Conservation (phyloP, 2,888 invertebrate species). For the Drosophila nigricruria region DNA sequence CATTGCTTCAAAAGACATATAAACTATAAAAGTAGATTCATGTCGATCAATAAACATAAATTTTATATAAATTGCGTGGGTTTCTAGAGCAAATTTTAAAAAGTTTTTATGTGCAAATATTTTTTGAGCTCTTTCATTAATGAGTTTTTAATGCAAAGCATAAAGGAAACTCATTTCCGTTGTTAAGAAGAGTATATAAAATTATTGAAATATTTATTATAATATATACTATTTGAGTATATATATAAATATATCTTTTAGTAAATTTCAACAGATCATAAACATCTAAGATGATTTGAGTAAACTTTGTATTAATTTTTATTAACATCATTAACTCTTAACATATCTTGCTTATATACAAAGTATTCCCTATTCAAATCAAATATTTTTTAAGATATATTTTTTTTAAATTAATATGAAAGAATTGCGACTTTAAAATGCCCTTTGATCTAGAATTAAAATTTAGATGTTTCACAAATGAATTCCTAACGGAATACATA, state of each 20-base stretch:
- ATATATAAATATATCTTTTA: not conserved
- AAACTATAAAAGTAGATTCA: conserved; percentile 15
- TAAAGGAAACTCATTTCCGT: not conserved
- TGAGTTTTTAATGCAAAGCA: conserved; percentile 4
- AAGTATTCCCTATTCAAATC: not conserved
- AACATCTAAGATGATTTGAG: not conserved
- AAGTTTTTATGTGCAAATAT: not conserved
- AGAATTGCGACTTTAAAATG: conserved; percentile 13
- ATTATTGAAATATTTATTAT: not conserved
- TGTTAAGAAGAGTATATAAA: not conserved
- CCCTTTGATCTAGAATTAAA: not conserved
- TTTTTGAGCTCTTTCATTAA: not conserved
- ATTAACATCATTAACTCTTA: not conserved
- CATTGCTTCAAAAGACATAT: conserved; percentile 35
- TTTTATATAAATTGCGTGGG: not conserved
- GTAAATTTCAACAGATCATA: not conserved
- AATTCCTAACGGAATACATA: conserved; percentile 10
- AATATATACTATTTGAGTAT: not conserved
- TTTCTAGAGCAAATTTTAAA: not conserved
- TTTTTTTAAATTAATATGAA: not conserved
- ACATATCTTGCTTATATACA: not conserved
- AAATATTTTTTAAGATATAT: not conserved
- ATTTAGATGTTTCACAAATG: not conserved
- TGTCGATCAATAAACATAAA: conserved; percentile 6
- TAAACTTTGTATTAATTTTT: not conserved